Evolutionary conservation across 2,888 invertebrate species (phyloP), one percentile per base, ranked within the genome.

Genomic region (Platerodrilus igneus): DNA sequence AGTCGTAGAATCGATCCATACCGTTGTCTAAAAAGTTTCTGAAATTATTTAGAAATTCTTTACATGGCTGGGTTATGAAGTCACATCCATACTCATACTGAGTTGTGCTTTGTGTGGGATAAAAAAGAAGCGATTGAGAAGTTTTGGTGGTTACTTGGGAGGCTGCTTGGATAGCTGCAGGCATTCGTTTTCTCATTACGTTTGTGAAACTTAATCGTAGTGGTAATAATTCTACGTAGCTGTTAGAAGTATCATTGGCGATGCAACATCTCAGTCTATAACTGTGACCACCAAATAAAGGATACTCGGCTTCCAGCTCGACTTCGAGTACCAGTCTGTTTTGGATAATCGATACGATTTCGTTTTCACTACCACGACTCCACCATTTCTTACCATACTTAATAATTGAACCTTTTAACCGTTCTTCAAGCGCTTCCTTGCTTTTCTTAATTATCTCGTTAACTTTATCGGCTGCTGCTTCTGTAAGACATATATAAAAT

Each of bases 21-120:
- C 52, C 49, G 5, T 47, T 48, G 4, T 55, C 48, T 31, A 62
- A 45, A 27, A 67, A 66, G 13, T 45, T 47, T 21, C 58, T 57
- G 2, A 67, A 45, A 9, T 59, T 56, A 19, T 58, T 46, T 3
- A 51, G 38, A 25, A 63, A 56, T 1, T 65, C 60, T 8, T 51
- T 56, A 47, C 62, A 59, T 19, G 64, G 50, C 1, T 39, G 40
- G 20, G 47, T 35, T 2, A 57, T 37, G n/a, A 37, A 26, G 20
- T 51, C 41, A 35, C 63, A 57, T 20, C 66, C 60, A 46, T 77
- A 78, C 6, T 68, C 56, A 56, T 79, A 83, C 56, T 86, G 85
- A 0, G 80, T 79, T 76, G 80, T 81, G 40, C 75, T 72, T 61
- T 86, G 85, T 41, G 74, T 70, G 1, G 82, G 83, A 59, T 82